These are phyloP conservation scores for Ophthalmolycus amberensis DNA, from an alignment of 2,113 vertebrate genomes.

Conservation along the genomic window DNA sequence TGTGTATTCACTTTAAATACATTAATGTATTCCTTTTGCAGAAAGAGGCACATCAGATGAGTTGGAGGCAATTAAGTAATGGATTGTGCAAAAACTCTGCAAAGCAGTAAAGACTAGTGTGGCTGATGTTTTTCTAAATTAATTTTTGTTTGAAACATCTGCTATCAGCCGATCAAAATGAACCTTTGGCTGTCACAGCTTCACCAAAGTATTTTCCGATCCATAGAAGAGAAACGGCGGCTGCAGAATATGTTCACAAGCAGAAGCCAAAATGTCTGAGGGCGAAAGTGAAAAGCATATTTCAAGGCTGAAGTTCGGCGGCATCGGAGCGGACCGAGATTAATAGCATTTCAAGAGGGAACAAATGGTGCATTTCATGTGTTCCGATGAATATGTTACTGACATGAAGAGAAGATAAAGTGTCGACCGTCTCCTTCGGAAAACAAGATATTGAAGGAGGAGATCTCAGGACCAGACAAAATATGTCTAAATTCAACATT, in stretches of 20 bases:
- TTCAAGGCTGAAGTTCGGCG: constrained; percentile 35
- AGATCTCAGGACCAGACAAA: neutral
- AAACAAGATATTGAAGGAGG: neutral
- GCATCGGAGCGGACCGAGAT: constrained; percentile 31
- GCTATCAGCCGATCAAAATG: constrained; percentile 2
- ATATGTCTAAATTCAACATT: neutral
- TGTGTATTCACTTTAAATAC: neutral
- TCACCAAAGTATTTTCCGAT: constrained; percentile 27
- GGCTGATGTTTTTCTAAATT: constrained; percentile 18
- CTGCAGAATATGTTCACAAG: constrained; percentile 22
- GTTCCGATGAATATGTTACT: neutral
- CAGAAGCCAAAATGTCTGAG: constrained; percentile 36
- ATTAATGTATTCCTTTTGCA: neutral
- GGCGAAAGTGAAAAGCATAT: constrained; percentile 35
- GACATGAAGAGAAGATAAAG: neutral
- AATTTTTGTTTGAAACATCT: constrained; percentile 6
- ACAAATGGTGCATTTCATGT: neutral
- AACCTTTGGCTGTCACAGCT: constrained; percentile 25
- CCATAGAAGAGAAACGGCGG: constrained; percentile 16
- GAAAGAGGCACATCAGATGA: neutral
- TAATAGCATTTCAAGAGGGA: constrained; percentile 25
- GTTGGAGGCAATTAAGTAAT: neutral
- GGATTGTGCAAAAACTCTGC: constrained; percentile 7
- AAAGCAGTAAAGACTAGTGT: neutral
- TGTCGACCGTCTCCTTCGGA: neutral